Evolutionary conservation across 2,113 vertebrate species (phyloP).

Genomic region (Isichthys henryi): DNA sequence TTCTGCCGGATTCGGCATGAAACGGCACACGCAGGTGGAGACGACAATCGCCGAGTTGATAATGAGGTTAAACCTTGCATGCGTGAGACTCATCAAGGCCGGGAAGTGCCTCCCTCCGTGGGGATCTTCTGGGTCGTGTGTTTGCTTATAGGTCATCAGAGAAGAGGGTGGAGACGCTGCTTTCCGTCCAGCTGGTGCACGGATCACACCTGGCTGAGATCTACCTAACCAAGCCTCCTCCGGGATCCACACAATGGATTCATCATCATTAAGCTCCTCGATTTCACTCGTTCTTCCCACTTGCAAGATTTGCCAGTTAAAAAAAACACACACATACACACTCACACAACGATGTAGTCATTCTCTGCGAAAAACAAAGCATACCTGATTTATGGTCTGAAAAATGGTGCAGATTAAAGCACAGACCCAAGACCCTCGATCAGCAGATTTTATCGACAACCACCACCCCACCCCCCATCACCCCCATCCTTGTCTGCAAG

Average conservation of each 20-base stretch:
- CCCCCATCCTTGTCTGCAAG: neutral
- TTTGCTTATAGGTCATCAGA: too few species aligned
- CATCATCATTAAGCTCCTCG: neutral
- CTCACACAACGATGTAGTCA: neutral
- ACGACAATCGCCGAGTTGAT: neutral
- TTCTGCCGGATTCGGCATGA: neutral
- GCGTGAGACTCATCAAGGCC: neutral
- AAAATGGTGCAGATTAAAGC: neutral
- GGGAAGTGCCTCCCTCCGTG: too few species aligned
- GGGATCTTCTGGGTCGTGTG: neutral
- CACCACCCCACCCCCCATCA: too few species aligned
- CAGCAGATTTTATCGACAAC: neutral
- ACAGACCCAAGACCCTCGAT: neutral
- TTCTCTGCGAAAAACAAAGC: neutral
- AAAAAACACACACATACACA: neutral
- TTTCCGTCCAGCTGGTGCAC: neutral
- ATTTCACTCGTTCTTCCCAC: neutral
- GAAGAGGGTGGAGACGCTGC: neutral
- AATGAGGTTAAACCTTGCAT: neutral
- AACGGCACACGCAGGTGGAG: neutral
- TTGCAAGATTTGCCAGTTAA: neutral
- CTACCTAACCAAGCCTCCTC: neutral
- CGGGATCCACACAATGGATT: neutral
- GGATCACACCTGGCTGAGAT: neutral
- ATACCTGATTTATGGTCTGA: neutral